These are phyloP conservation scores for Lucilia cuprina DNA, from an alignment of 1,140 invertebrate species.

Conservation along the genomic window DNA sequence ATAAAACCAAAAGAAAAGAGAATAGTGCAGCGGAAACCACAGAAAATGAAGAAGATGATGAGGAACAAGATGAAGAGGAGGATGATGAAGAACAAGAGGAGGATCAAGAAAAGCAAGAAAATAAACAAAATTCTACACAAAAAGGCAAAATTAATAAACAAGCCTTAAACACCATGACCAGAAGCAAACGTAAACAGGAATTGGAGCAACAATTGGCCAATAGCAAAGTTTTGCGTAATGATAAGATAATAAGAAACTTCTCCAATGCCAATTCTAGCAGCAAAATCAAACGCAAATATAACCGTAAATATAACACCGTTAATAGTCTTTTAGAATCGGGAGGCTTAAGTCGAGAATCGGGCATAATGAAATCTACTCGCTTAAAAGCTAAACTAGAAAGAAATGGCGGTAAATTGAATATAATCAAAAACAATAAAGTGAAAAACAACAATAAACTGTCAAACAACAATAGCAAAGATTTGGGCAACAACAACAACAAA, in stretches of 20 bases:
- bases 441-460: neutral
- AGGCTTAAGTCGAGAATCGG: neutral
- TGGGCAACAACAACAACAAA: constrained; percentile 24
- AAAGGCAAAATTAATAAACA: constrained; percentile 26
- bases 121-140: neutral
- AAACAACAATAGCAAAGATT: constrained; percentile 15
- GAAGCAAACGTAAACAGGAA: constrained; percentile 58
- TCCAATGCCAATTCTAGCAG: constrained; percentile 38
- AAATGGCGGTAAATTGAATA: neutral
- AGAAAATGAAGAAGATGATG: neutral
- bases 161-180: constrained; percentile 58
- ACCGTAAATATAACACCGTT: constrained; percentile 46
- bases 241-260: constrained; percentile 58
- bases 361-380: neutral
- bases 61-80: neutral
- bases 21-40: neutral
- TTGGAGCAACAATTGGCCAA: constrained; percentile 57
- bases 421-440: neutral
- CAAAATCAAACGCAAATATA: constrained; percentile 54
- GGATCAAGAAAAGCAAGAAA: neutral
- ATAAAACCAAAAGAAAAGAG: neutral
- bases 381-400: constrained; percentile 22
- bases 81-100: neutral
- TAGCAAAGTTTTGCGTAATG: constrained; percentile 59
- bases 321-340: constrained; percentile 7